phyloP scores from a whole-genome alignment of 2,888 invertebrate species.

The Malacosoma neustria region DNA sequence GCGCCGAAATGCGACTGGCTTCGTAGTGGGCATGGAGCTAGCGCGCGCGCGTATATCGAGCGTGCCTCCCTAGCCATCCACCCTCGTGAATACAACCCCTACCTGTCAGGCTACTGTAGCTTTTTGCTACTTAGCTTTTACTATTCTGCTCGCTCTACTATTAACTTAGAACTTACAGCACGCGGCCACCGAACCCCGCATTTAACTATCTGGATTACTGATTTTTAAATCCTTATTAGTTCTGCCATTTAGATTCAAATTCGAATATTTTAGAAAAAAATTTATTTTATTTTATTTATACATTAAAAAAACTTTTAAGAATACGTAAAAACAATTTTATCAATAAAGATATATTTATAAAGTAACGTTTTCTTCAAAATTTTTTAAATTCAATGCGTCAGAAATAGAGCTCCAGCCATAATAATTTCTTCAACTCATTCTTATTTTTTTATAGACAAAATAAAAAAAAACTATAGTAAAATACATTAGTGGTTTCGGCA shows the following conservation, averaged over 20 bases:
- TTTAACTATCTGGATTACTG: background rate
- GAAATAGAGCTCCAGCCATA: no score
- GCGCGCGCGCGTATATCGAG: conserved; percentile 71
- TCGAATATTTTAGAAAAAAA: no score
- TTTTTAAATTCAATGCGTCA: no score
- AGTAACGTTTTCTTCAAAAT: no score
- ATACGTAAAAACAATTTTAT: background rate
- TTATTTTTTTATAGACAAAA: no score
- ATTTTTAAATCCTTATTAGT: no score
- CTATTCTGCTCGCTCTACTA: conserved; percentile 21
- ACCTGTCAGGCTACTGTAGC: conserved; percentile 31
- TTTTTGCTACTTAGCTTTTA: conserved; percentile 30
- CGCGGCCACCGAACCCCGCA: conserved; percentile 5
- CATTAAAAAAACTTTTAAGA: background rate
- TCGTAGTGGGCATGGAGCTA: conserved; percentile 24
- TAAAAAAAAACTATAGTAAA: no score
- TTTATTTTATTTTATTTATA: no score
- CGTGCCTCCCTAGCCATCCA: conserved; percentile 44
- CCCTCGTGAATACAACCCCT: conserved; percentile 50
- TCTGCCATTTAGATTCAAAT: no score
- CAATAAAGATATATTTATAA: background rate
- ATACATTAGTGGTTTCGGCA: no score
- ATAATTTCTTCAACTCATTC: no score
- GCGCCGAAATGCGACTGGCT: conserved; percentile 60
- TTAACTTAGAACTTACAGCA: conserved; percentile 12